Conservation (phyloP, 2,113 vertebrate genomes). For the Forbesichthys agassizii region DNA sequence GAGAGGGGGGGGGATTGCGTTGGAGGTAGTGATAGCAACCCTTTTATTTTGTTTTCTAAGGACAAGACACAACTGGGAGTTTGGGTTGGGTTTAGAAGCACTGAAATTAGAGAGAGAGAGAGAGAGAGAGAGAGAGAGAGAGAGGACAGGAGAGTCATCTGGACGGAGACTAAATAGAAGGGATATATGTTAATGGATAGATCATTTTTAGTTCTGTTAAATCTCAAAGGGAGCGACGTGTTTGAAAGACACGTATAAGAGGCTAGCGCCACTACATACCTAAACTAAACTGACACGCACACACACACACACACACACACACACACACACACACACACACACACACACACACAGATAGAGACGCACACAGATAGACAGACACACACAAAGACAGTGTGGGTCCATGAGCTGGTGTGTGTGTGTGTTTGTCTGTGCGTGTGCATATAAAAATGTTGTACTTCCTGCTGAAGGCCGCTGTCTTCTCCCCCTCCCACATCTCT, state of each 20-base stretch:
- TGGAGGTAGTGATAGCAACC: not conserved
- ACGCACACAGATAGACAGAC: slow-evolving; percentile 46
- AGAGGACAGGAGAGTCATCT: slow-evolving; percentile 32
- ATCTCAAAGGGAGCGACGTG: slow-evolving; percentile 34
- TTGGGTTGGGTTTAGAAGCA: no score
- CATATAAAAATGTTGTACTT: slow-evolving; percentile 22
- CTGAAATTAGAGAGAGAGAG: not conserved
- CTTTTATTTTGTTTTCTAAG: no score
- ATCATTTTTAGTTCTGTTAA: slow-evolving; percentile 45
- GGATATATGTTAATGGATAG: slow-evolving; percentile 50
- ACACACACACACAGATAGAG: no score
- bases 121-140: slow-evolving; percentile 20
- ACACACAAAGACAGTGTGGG: slow-evolving; percentile 17
- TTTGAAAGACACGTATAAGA: slow-evolving; percentile 63
- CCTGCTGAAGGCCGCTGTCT: slow-evolving; percentile 30
- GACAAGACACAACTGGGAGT: no score
- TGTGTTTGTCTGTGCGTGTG: slow-evolving; percentile 5
- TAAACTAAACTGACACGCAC: slow-evolving; percentile 54
- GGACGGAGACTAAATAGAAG: slow-evolving; percentile 7
- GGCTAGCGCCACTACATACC: slow-evolving; percentile 27
- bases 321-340: slow-evolving; percentile 18
- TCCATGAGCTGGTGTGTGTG: slow-evolving; percentile 15
- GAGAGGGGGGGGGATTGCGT: slow-evolving; percentile 45
- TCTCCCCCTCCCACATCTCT: slow-evolving; percentile 10
- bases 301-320: slow-evolving; percentile 1